phyloP scores from a whole-genome alignment of 2,797 vertebrate genomes.

The Neosilurus mollespiculum region DNA sequence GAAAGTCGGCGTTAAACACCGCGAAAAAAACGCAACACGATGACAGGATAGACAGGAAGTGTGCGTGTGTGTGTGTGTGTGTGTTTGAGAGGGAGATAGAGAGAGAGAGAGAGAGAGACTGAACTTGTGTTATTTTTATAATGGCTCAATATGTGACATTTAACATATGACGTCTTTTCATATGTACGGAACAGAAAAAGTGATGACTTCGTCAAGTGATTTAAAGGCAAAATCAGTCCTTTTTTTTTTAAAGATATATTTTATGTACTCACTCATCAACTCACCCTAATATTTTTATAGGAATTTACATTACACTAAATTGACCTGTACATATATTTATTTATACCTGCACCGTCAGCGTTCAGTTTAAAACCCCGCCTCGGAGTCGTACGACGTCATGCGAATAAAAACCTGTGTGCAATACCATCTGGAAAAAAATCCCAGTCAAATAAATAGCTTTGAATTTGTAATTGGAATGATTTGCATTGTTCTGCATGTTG shows the following conservation, averaged over 20 bases:
- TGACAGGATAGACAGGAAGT: conserved; percentile 44
- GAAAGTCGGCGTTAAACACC: conserved; percentile 50
- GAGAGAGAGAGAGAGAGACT: conserved; percentile 52
- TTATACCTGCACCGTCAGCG: neutral
- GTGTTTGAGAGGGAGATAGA: conserved; percentile 55
- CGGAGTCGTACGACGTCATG: neutral
- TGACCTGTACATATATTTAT: conserved; percentile 28
- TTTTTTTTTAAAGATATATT: conserved; percentile 10
- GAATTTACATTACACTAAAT: conserved; percentile 32
- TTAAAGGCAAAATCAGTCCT: neutral
- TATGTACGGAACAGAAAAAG: conserved; percentile 31
- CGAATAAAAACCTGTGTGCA: neutral
- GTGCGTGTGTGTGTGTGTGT: conserved; percentile 47
- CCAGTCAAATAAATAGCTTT: conserved; percentile 5
- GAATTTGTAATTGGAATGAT: neutral
- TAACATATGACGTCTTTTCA: neutral
- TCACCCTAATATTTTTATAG: conserved; percentile 7
- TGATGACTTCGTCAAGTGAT: neutral
- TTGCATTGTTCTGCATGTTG: neutral
- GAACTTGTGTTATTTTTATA: conserved; percentile 47
- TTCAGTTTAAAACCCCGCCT: neutral
- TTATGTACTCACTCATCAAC: conserved; percentile 4
- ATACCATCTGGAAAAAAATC: neutral
- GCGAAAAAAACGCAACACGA: conserved; percentile 51
- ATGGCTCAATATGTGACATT: conserved; percentile 33